A percentile compares a stretch with the other conserved stretches of the same genome.
phyloP scores from a whole-genome alignment of 2,888 invertebrate genomes.

The Halictus ligatus region DNA sequence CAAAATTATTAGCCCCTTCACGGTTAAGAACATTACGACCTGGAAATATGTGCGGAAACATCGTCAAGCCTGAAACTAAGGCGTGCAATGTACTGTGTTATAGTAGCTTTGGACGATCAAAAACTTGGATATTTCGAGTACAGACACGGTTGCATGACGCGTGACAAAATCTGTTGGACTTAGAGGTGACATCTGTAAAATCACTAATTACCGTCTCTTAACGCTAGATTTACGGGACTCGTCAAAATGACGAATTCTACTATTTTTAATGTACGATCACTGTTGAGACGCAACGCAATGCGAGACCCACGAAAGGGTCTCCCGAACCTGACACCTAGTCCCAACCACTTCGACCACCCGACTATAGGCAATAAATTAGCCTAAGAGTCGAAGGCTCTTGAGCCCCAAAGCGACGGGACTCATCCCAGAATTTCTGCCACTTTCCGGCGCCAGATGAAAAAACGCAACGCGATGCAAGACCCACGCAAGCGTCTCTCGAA shows the following conservation, averaged over 20 bases:
- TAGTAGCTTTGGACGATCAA: not conserved
- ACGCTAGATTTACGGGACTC: not conserved
- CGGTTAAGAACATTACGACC: slow-evolving; percentile 11
- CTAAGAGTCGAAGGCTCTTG: too few species aligned
- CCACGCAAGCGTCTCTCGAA: too few species aligned
- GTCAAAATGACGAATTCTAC: not conserved
- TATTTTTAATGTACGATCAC: too few species aligned
- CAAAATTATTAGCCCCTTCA: slow-evolving; percentile 14
- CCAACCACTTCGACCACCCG: too few species aligned
- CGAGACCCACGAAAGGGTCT: too few species aligned
- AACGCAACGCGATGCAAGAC: too few species aligned
- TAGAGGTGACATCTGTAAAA: not conserved
- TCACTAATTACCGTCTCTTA: not conserved
- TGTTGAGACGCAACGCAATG: too few species aligned
- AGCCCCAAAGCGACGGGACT: too few species aligned
- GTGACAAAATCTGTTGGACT: not conserved
- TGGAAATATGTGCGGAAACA: slow-evolving; percentile 6
- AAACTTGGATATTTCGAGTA: not conserved
- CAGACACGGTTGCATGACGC: not conserved
- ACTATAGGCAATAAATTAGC: too few species aligned
- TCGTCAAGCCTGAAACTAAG: not conserved
- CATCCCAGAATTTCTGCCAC: too few species aligned
- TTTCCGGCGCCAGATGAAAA: too few species aligned
- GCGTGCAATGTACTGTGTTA: not conserved
- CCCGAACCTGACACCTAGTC: too few species aligned